Base-by-base conservation (phyloP, 2,113 vertebrate genomes). In the Caloenas nicobarica region DNA sequence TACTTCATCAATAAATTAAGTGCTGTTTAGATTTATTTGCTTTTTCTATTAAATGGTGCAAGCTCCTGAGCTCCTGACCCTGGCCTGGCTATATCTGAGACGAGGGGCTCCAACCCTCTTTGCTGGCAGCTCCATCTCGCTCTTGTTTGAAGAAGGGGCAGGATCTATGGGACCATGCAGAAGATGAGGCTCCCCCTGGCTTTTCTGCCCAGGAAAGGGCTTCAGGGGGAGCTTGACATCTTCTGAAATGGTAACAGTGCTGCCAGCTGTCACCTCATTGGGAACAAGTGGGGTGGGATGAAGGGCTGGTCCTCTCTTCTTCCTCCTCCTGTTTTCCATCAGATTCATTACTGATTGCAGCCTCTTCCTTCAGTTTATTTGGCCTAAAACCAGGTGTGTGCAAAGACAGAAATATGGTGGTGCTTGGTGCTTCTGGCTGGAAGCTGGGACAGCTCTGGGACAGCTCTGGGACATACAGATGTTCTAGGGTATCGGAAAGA, bases 1-100 rank as follows among this genome's bases (percentile, higher is more conserved):
- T 53, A 72, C 66, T 93, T 97, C 95, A 91, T 96, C 96, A 94
- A 95, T 97, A 97, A 97, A 96, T 90, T 84, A 96, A 95, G 80
- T 62, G 82, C 56, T 44, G 18, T 42, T 86, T 53, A 87, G 95
- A 97, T 93, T 96, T 96, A 97, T 95, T 97, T 91, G 96, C 95
- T 96, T 97, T 96, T 92, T 88, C 84, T 96, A 80, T 93, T 86
- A 74, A 44, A 61, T 7, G 24, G 42, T 64, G n/a, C 44, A 73
- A 89, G 50, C 22, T 86, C 18, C 11, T 3, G 4, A 24, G 81
- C 62, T 71, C 44, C 91, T 44, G 16, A 70, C 82, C 50, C 88
- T 42, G 62, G 60, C 46, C 25, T 24, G 56, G 46, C 77, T 87
- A 25, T 50, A 0, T 16, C 9, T 13, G 42, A 74, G 33, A 13